A percentile compares a stretch with the other conserved stretches of the same genome.
phyloP scores from a whole-genome alignment of 2,113 vertebrate genomes.

The Syrmaticus mikado region DNA sequence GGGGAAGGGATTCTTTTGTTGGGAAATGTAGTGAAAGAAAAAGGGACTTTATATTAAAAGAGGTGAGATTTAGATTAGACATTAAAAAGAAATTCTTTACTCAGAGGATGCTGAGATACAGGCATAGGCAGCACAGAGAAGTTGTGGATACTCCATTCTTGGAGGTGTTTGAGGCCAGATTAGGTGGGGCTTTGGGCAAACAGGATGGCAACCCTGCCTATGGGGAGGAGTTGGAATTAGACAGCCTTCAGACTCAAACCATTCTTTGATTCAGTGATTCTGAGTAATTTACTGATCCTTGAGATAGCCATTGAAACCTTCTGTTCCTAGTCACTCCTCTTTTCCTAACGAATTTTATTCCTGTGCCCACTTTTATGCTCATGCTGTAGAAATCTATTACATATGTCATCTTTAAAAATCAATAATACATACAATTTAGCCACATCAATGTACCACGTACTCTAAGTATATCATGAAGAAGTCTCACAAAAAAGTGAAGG shows the following conservation, averaged over 20 bases:
- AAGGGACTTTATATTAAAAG: neutral
- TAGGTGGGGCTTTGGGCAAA: too few relatives aligned
- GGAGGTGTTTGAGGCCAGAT: too few relatives aligned
- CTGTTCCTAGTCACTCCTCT: neutral
- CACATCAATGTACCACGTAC: neutral
- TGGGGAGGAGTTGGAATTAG: neutral
- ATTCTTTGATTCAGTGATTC: neutral
- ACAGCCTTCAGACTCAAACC: neutral
- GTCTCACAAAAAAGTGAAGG: neutral
- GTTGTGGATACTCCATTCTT: too few relatives aligned
- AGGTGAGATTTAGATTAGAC: too few relatives aligned
- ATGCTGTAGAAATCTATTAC: neutral
- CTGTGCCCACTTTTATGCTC: neutral
- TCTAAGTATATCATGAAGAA: neutral
- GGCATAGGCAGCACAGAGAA: too few relatives aligned
- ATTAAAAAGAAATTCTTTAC: too few relatives aligned
- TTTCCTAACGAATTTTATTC: neutral
- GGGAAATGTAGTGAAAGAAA: neutral
- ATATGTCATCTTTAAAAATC: neutral
- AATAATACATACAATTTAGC: neutral
- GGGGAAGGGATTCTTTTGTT: neutral
- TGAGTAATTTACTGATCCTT: neutral
- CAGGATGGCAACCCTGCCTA: too few relatives aligned
- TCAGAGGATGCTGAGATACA: too few relatives aligned
- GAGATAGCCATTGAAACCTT: neutral